Base-by-base conservation (phyloP, 2,113 vertebrate species). In the Anhinga anhinga region DNA sequence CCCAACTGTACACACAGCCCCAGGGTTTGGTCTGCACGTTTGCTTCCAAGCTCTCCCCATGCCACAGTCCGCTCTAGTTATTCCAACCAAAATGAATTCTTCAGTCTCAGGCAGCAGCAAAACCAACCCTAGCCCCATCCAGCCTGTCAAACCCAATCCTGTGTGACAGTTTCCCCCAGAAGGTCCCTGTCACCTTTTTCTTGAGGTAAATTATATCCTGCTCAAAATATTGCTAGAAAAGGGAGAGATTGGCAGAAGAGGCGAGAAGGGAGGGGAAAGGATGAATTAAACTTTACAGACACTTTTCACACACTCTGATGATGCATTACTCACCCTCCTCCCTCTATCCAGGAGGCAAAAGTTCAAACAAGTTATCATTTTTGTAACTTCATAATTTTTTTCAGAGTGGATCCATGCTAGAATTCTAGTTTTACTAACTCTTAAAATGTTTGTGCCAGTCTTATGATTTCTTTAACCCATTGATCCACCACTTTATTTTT, bases 161-260 rank as follows among this genome's bases (percentile, higher is more conserved):
- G 3, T 27, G n/a, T 6, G 10, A 73, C 67, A 69, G 44, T 44
- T 86, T 67, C 50, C 59, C 5, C 8, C 69, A 90, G 67, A 93
- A 95, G 58, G 67, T 89, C 77, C 29, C 69, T 72, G 83, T 84
- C 96, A 93, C 83, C 80, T 55, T 91, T 63, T 90, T 62, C 45
- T 86, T 69, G 45, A 79, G 86, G 55, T 71, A 78, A 93, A 42
- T 22, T 26, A 59, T 55, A 50, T 9, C 32, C n/a, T 76, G 47
- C n/a, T 82, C 52, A 79, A 73, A 74, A 71, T 62, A 58, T 36
- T 74, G 59, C 42, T 55, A 36, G 26, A 47, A 91, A 93, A 71
- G 32, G 12, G 20, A 86, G 15, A 92, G 29, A 74, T 15, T 50
- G 73, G 56, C 42, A 89, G 42, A 74, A 93, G 23, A 84, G 15